Percentiles rank a stretch among this genome's conserved stretches.
phyloP scores from a whole-genome alignment of 2,888 invertebrate species.

The Drosophila maculinotata region DNA sequence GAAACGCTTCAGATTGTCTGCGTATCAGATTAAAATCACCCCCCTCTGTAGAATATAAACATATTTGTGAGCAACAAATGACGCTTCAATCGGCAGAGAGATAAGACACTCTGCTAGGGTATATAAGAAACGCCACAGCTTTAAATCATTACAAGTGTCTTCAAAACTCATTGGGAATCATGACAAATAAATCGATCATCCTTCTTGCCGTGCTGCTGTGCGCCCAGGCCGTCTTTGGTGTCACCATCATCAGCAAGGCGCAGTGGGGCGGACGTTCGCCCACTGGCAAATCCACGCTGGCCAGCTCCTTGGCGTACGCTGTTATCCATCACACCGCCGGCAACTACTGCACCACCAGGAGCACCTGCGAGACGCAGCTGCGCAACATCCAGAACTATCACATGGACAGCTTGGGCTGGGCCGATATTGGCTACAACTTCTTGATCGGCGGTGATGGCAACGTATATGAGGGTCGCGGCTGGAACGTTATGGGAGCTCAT shows the following conservation, averaged over 20 bases:
- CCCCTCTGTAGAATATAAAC: conserved; percentile 2
- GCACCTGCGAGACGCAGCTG: conserved; percentile 74
- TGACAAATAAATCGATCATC: conserved; percentile 68
- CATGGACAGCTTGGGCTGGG: conserved; percentile 79
- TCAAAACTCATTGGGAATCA: conserved; percentile 51
- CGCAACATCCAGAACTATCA: conserved; percentile 81
- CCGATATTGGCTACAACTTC: conserved; percentile 83
- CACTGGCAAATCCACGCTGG: conserved; percentile 55
- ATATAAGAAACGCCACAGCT: conserved; percentile 45
- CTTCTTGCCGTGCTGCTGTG: conserved; percentile 63
- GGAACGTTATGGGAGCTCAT: conserved; percentile 79
- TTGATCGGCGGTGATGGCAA: conserved; percentile 82
- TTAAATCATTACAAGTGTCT: conserved; percentile 22
- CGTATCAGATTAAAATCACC: conserved; percentile 59
- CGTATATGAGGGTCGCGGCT: conserved; percentile 83
- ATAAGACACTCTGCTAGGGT: conserved; percentile 45
- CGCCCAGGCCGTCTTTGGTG: conserved; percentile 63
- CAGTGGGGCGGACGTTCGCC: conserved; percentile 81
- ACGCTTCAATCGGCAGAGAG: conserved; percentile 33
- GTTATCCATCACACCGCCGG: conserved; percentile 81
- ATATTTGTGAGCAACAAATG: conserved; percentile 20
- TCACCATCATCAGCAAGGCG: conserved; percentile 71
- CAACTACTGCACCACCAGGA: conserved; percentile 72
- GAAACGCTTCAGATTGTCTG: conserved; percentile 47
- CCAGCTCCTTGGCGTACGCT: conserved; percentile 65